These are phyloP conservation scores for Cerastoderma edule DNA, from an alignment of 2,888 invertebrate genomes.

Conservation along the genomic window DNA sequence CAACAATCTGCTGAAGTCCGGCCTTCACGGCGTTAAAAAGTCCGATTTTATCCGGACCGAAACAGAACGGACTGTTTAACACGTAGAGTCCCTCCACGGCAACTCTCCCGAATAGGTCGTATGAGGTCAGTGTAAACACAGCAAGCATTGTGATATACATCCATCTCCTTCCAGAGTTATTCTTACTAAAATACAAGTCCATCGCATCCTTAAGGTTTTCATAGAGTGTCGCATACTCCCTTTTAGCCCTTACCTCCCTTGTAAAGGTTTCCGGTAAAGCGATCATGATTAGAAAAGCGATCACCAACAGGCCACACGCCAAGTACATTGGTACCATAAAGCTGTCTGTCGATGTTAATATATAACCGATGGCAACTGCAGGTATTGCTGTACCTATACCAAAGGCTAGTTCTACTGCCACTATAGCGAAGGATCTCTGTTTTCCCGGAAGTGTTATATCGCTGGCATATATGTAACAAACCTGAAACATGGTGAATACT, in stretches of 20 bases:
- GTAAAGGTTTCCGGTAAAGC: slow-evolving; percentile 52
- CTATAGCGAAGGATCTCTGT: slow-evolving; percentile 50
- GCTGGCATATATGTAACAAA: slow-evolving; percentile 47
- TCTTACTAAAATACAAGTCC: slow-evolving; percentile 49
- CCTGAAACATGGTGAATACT: slow-evolving; percentile 44
- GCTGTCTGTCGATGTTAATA: slow-evolving; percentile 47
- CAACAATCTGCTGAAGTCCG: slow-evolving; percentile 44
- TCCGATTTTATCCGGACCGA: slow-evolving; percentile 62
- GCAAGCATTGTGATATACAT: slow-evolving; percentile 43
- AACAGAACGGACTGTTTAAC: slow-evolving; percentile 64
- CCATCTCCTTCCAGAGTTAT: slow-evolving; percentile 43
- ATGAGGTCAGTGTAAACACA: slow-evolving; percentile 37
- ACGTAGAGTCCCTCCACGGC: slow-evolving; percentile 59
- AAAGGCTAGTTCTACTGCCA: slow-evolving; percentile 47
- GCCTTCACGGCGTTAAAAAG: slow-evolving; percentile 45
- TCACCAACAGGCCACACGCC: slow-evolving; percentile 18
- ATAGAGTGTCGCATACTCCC: slow-evolving; percentile 28
- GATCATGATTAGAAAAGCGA: slow-evolving; percentile 42
- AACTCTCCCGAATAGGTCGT: slow-evolving; percentile 40
- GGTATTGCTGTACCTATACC: slow-evolving; percentile 48
- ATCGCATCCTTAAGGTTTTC: slow-evolving; percentile 49
- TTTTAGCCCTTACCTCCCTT: slow-evolving; percentile 23
- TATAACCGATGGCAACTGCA: slow-evolving; percentile 51
- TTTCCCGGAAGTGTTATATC: slow-evolving; percentile 60
- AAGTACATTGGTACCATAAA: slow-evolving; percentile 43